A percentile compares a stretch with the other conserved stretches of the same genome.
Evolutionary conservation across 1,140 invertebrate genomes (phyloP).

Genomic region (Drosophila grimshawi): DNA sequence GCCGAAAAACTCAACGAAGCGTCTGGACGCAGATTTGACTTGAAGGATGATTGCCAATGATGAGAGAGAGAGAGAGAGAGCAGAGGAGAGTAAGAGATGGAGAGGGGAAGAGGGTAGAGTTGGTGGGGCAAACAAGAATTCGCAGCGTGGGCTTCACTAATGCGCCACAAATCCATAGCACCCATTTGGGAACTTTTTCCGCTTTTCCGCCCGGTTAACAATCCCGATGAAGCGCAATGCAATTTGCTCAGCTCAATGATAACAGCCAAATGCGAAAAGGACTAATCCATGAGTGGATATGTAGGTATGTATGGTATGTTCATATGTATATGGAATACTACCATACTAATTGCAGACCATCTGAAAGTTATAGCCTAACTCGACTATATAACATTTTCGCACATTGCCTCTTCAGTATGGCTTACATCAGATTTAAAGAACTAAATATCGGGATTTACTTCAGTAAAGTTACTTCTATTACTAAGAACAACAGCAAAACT

Average conservation of each 20-base stretch:
- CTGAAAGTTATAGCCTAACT: too few relatives aligned
- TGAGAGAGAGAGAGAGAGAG: neutral
- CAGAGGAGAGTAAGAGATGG: neutral
- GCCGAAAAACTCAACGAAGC: constrained; percentile 67
- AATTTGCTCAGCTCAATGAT: constrained; percentile 9
- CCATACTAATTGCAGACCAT: neutral
- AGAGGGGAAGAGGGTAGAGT: neutral
- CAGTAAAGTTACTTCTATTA: too few relatives aligned
- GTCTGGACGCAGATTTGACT: constrained; percentile 54
- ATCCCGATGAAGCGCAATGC: constrained; percentile 12
- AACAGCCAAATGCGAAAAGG: neutral
- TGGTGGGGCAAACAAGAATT: constrained; percentile 21
- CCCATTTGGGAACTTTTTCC: constrained; percentile 56
- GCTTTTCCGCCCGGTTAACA: constrained; percentile 7
- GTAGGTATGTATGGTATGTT: neutral
- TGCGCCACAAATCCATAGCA: constrained; percentile 64
- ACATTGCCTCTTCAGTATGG: too few relatives aligned
- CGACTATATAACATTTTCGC: too few relatives aligned
- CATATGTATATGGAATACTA: too few relatives aligned
- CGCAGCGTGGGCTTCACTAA: constrained; percentile 40
- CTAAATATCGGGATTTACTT: too few relatives aligned
- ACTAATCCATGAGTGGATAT: neutral
- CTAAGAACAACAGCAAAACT: too few relatives aligned
- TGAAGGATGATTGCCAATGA: constrained; percentile 32
- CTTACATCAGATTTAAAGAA: too few relatives aligned